These are phyloP conservation scores for Trachops cirrhosus DNA, from an alignment of 2,797 vertebrate species.

Conservation along the genomic window DNA sequence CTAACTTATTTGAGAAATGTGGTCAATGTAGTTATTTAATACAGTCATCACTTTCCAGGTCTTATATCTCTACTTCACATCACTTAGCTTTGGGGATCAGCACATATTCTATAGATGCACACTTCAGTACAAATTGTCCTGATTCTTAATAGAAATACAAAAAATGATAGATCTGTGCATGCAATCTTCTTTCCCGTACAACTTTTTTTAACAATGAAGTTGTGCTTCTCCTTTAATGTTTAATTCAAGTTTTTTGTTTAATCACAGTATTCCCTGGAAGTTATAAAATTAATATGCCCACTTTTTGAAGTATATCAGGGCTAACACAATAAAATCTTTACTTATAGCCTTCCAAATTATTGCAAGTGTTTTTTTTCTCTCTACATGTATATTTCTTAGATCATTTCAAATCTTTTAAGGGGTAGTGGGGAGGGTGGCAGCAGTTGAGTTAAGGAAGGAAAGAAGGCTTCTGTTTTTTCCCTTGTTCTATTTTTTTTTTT, in stretches of 20 bases:
- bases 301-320: neutral
- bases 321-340: neutral
- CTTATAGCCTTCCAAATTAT: neutral
- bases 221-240: neutral
- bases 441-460: neutral
- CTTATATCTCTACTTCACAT: neutral
- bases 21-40: neutral
- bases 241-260: neutral
- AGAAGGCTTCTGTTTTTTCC: neutral
- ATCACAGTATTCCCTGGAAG: neutral
- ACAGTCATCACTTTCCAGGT: neutral
- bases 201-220: neutral
- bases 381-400: neutral
- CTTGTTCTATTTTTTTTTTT: neutral
- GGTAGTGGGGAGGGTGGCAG: fast-evolving
- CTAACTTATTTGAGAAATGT: neutral
- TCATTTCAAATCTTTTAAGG: neutral
- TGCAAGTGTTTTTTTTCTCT: neutral
- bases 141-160: neutral
- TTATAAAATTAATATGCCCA: neutral
- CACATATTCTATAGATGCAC: neutral
- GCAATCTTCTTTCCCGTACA: neutral
- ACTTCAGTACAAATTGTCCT: neutral
- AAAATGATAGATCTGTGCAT: neutral
- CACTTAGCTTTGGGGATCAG: neutral